Base-by-base conservation (phyloP, 2,888 invertebrate genomes). In the Pecten maximus region DNA sequence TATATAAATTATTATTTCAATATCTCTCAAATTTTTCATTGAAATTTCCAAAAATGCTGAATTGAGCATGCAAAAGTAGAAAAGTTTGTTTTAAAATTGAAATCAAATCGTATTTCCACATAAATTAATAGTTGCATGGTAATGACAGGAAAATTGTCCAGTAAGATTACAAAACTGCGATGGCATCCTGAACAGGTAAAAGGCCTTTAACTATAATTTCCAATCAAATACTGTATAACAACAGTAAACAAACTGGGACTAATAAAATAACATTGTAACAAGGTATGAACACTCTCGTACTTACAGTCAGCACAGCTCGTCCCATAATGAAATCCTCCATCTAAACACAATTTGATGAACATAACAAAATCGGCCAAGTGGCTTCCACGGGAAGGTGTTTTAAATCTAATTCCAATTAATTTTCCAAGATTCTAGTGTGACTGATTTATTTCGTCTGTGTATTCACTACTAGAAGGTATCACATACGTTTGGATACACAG, bases 261-360 rank as follows among this genome's bases (percentile, higher is more conserved):
- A 4, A 48, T 4, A 23, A 60, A 60, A 60, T 74, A 74, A 74
- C 28, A 74, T 74, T 0, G 15, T 74, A 0, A 60, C 6, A 35
- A 19, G 28, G 74, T 2, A 44, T 74, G 28, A 35, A 74, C 35
- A 74, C 74, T 74, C 74, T 74, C 74, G 54, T 74, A 74, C 74
- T 74, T 74, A 74, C 74, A 74, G 74, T 74, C 74, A 74, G 74
- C 74, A 74, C 74, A 74, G 74, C 74, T 74, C 74, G 74, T 1
- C 74, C 74, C 74, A 35, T 74, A 35, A 74, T 74, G 74, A 74
- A 74, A 74, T 74, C 74, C 74, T 74, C 74, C 74, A 74, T 74
- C 74, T 74, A 74, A 74, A 74, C 74, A 60, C 23, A 60, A 60
- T 60, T 23, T 60, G 60, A 60, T 60, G n/a, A 23, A 60, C 60